Evolutionary conservation across 1,140 invertebrate species (phyloP).

Genomic region (Zeugodacus cucurbitae): DNA sequence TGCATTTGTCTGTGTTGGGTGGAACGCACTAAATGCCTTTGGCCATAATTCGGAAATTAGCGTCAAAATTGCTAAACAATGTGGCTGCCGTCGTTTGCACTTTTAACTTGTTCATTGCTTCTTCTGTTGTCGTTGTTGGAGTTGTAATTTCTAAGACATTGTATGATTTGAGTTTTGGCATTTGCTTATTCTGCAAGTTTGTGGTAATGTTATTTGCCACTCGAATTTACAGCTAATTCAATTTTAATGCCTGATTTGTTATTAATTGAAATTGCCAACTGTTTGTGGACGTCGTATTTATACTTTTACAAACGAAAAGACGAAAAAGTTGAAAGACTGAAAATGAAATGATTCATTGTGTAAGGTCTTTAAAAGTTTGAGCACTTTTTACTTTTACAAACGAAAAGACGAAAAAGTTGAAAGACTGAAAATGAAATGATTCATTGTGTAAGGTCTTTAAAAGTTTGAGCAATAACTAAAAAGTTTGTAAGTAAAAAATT

Average conservation of each 20-base stretch:
- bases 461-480: not conserved
- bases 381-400: not conserved
- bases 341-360: not conserved
- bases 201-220: constrained; percentile 40
- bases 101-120: constrained; percentile 41
- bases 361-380: not conserved
- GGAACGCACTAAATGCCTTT: constrained; percentile 46
- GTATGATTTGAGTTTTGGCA: constrained; percentile 1
- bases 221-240: constrained; percentile 54
- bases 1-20: not conserved
- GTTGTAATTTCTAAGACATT: constrained; percentile 35
- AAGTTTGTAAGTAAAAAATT: no score
- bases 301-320: not conserved
- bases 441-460: not conserved
- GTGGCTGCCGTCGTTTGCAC: constrained; percentile 23
- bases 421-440: not conserved
- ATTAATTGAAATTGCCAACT: constrained; percentile 61
- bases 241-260: constrained; percentile 66
- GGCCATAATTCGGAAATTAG: constrained; percentile 62
- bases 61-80: constrained; percentile 63
- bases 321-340: not conserved
- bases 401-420: not conserved
- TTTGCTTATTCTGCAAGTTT: constrained; percentile 48
- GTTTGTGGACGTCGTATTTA: not conserved
- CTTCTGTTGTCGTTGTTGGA: constrained; percentile 7